Base-by-base conservation (phyloP, 2,888 invertebrate species). In the Callosobruchus maculatus region DNA sequence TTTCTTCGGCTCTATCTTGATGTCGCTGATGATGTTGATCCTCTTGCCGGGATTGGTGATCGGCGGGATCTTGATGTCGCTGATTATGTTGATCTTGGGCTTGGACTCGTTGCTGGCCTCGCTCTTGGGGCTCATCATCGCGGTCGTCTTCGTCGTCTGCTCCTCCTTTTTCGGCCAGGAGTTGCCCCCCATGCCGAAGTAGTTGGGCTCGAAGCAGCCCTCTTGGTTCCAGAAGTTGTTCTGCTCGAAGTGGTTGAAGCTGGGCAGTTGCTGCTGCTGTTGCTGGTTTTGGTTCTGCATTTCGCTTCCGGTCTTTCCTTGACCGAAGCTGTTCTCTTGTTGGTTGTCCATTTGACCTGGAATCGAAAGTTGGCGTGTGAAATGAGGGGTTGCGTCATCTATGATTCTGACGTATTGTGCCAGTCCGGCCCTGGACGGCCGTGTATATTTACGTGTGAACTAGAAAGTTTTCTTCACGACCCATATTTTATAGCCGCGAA, bases 31-130 rank as follows among this genome's bases (percentile, higher is more conserved):
- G 31, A 86, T 86, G 70, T 86, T 86, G 68, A 87, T 86, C 76
- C 86, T 87, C 76, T 84, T 86, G 21, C 83, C 82, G n/a, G 78
- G 75, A 22, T 77, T 78, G 0, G 77, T 72, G 21, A 82, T 82
- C 67, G 84, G 81, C 7, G 85, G 86, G 71, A 87, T 78, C 79
- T 86, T 87, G 30, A 87, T 87, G 77, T 87, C 86, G 80, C 87
- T 87, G 31, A 87, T 84, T 22, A 87, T 87, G 73, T 87, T 87
- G 72, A 87, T 87, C 81, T 87, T 87, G 4, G 87, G 87, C 77
- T 87, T 87, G 5, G 82, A 81, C 67, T 87, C 86, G 70, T 80
- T 82, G 75, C 83, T 84, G 0, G 78, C 78, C 73, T 86, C 86
- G 21, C 80, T 79, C 77, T 86, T 86, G 0, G 83, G 78, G 2